Evolutionary conservation across 2,888 invertebrate genomes (phyloP), one percentile per base, ranked within the genome.

Genomic region (Zeuzera pyrina): DNA sequence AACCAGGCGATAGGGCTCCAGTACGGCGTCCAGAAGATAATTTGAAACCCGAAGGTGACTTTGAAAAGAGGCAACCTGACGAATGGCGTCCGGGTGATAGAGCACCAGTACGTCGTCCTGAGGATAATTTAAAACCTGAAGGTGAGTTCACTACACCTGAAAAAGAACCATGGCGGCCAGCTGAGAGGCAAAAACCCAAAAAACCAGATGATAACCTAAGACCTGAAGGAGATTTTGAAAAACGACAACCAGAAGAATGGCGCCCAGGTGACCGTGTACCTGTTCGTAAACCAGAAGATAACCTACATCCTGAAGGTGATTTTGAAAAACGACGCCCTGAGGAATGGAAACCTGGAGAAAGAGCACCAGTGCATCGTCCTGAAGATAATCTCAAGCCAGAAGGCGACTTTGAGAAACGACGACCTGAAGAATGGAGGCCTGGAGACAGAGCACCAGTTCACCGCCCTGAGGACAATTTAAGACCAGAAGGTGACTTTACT

Each of bases 11-110:
- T 31, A 53, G 29, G 46, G 68, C 57, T 6, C 48, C 48, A 13
- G 69, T 59, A 31, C 57, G 55, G 8, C 53, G 49, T 16, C 76
- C 81, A 0, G 68, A 76, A 33, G 89, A 90, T 46, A 89, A 90
- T 46, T 61, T 90, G 0, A 41, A 78, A 70, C 86, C 86, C 0
- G 89, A 87, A 54, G 77, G 84, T 22, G 67, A 85, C 11, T 86
- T 87, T 34, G 85, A 84, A 40, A 71, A 57, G 38, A 66, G 68
- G 16, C 55, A 56, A 19, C 76, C 68, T 31, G 68, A 81, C 34
- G 63, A 76, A 45, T 85, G 78, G 67, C 60, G 57, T 7, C 86
- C 87, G 1, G 85, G 70, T 8, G 87, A 87, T 34, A 66, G 72
- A 30, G 70, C 70, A 23, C 61, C 65, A 2, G 59, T 67, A 11